Conservation (phyloP, 2,113 vertebrate species). For the Onychostoma macrolepis region DNA sequence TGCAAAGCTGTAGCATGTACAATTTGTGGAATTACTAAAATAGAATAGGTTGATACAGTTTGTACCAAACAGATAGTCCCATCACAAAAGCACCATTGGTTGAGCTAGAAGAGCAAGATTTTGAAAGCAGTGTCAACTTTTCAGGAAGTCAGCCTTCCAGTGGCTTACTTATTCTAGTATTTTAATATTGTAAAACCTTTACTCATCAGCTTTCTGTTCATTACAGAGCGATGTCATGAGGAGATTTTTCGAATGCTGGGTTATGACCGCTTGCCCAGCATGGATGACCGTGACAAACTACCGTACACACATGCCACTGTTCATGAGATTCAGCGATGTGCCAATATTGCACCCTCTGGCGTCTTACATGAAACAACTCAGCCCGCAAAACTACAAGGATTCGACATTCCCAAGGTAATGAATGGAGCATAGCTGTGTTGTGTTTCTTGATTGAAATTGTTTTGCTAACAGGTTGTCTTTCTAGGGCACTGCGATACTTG, state of each 20-base stretch:
- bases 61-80: no score
- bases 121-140: background rate
- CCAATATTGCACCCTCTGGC: constrained; percentile 27
- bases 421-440: background rate
- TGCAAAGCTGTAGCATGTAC: no score
- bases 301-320: constrained; percentile 44
- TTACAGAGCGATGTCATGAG: constrained; percentile 47
- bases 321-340: constrained; percentile 50
- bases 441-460: background rate
- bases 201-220: background rate
- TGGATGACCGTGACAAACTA: constrained; percentile 47
- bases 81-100: background rate
- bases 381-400: constrained; percentile 42
- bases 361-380: constrained; percentile 30
- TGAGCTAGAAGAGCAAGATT: background rate
- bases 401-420: constrained; percentile 42
- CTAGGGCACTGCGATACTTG: constrained; percentile 54
- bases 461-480: background rate
- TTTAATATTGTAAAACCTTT: background rate
- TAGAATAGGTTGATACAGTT: no score
- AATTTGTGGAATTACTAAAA: no score
- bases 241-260: constrained; percentile 50
- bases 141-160: background rate
- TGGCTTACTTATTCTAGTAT: no score
- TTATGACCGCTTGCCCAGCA: constrained; percentile 37